Percentiles rank a stretch among this genome's conserved stretches.
These are phyloP conservation scores for Spodoptera frugiperda DNA, from an alignment of 1,140 invertebrate genomes.

Conservation along the genomic window DNA sequence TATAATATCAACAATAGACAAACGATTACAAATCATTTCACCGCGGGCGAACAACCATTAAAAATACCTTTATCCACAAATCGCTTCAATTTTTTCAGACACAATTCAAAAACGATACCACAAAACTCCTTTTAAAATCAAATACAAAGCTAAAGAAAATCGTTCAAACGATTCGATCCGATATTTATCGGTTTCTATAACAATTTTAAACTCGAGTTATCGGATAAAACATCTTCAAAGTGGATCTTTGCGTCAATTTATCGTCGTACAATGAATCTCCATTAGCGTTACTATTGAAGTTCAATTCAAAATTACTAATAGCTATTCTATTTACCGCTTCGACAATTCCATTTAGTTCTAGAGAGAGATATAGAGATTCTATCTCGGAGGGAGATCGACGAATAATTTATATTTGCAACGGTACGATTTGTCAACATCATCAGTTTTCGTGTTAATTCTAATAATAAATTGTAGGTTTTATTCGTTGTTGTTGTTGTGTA, in stretches of 20 bases:
- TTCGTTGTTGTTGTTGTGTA: too few relatives aligned
- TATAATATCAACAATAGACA: too few relatives aligned
- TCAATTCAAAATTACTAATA: constrained; percentile 39
- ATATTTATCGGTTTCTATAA: constrained; percentile 30
- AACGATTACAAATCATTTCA: too few relatives aligned
- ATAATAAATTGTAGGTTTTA: too few relatives aligned
- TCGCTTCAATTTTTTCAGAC: background rate
- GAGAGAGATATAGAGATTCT: too few relatives aligned
- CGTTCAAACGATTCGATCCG: constrained; percentile 9
- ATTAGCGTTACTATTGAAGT: constrained; percentile 27
- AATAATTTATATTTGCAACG: background rate
- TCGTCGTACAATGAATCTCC: constrained; percentile 41
- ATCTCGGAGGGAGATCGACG: background rate
- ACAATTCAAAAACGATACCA: too few relatives aligned
- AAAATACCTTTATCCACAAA: background rate
- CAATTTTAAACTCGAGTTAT: constrained; percentile 29
- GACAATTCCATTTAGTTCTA: constrained; percentile 14
- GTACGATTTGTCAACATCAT: too few relatives aligned
- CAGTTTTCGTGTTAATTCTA: too few relatives aligned
- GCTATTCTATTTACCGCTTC: constrained; percentile 24
- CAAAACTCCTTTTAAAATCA: background rate
- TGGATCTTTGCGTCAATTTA: constrained; percentile 29
- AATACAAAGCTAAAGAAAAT: background rate
- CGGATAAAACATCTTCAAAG: constrained; percentile 8
- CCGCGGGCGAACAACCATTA: too few relatives aligned